Base-by-base conservation (phyloP, 2,797 vertebrate genomes). In the Echeneis naucrates region DNA sequence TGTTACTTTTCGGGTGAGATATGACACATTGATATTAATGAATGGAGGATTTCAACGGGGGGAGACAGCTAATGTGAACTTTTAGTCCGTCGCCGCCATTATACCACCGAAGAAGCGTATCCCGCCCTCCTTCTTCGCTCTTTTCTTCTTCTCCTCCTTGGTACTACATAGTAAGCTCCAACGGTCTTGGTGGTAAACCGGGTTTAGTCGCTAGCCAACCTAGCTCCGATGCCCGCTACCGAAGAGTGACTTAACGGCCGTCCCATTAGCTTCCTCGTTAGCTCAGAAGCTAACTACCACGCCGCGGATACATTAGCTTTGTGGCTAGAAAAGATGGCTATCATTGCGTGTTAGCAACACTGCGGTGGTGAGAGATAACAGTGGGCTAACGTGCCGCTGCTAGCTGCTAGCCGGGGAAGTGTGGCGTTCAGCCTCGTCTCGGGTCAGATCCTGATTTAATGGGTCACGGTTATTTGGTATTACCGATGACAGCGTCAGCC, bases 91-190 rank as follows among this genome's bases (percentile, higher is more conserved):
- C 81, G 90, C 90, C 92, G 89, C 93, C 93, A 93, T 94, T 91
- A 92, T 84, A 95, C 95, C 94, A 95, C 93, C 92, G 94, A 95
- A 95, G 94, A 95, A 95, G 95, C 91, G 86, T 78, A 87, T 81
- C 88, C 88, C 91, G 86, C 94, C 90, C 92, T 94, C 91, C 91
- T 91, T 93, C 93, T 88, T 87, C 84, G 85, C 68, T 84, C 84
- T 87, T 82, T 91, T 85, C 83, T 85, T 83, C 82, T 92, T 91
- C 90, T 93, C 73, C 86, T 90, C 62, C 85, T 87, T 71, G 66
- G 48, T 77, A 67, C 40, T 11, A 74, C 33, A 88, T 79, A 87
- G 87, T 84, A 79, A 86, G 87, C 89, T 61, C 66, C 55, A 89
- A 74, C 76, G 80, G 85, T 72, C 67, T 83, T 86, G 80, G 87